Conservation (phyloP, 1,140 invertebrate species). For the Microplitis demolitor region DNA sequence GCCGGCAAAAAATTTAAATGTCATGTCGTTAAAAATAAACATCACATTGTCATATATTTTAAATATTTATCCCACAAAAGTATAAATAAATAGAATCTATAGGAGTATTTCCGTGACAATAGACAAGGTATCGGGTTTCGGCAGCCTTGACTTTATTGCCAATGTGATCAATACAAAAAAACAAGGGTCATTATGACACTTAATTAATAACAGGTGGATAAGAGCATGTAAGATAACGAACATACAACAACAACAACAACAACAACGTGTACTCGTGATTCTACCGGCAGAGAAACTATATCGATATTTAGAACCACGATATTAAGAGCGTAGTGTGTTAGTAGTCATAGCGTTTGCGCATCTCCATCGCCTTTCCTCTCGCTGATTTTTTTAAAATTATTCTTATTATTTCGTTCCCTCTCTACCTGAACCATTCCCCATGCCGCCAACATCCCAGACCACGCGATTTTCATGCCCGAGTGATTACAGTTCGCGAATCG, state of each 20-base stretch:
- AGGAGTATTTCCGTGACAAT: no score
- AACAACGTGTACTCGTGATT: constrained; percentile 12
- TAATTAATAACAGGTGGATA: neutral
- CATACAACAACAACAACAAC: neutral
- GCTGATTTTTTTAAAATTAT: neutral
- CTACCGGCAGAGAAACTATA: constrained; percentile 23
- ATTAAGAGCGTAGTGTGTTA: constrained; percentile 11
- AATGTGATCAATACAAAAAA: neutral
- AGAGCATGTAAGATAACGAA: neutral
- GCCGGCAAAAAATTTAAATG: no score
- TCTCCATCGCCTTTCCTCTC: neutral
- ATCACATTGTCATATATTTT: no score
- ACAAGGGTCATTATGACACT: neutral
- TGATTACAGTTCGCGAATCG: no score
- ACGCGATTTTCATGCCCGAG: no score
- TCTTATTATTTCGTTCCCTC: neutral
- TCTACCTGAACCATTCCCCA: neutral
- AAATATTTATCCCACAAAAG: no score
- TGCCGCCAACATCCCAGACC: neutral
- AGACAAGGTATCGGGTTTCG: no score
- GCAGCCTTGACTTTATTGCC: no score
- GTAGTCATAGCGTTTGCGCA: constrained; percentile 22
- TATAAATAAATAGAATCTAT: no score
- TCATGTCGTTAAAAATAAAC: no score
- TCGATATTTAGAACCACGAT: constrained; percentile 20